A percentile compares a stretch with the other conserved stretches of the same genome.
phyloP scores from a whole-genome alignment of 2,888 invertebrate genomes.

The Alcis repandata region DNA sequence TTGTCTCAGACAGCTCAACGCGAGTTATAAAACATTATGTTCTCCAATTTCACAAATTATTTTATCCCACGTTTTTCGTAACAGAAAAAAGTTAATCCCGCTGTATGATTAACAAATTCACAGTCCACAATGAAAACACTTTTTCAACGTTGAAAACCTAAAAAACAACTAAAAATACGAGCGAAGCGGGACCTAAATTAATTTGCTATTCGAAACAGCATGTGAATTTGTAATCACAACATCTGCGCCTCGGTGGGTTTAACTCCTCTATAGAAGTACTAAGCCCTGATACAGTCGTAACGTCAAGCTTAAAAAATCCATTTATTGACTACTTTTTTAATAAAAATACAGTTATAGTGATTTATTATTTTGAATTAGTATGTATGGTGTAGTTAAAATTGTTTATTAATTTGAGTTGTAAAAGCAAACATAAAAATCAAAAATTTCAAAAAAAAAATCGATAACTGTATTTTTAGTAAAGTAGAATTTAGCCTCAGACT shows the following conservation, averaged over 20 bases:
- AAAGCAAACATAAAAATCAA: too few species aligned
- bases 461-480: too few species aligned
- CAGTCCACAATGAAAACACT: neutral
- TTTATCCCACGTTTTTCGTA: neutral
- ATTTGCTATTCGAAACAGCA: slow-evolving; percentile 47
- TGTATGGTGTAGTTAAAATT: too few species aligned
- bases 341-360: too few species aligned
- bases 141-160: neutral
- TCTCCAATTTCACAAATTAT: neutral
- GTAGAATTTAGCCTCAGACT: too few species aligned
- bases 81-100: neutral
- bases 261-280: slow-evolving; percentile 13
- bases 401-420: too few species aligned
- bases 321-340: too few species aligned
- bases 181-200: slow-evolving; percentile 41
- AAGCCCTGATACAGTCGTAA: slow-evolving; percentile 2
- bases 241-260: slow-evolving; percentile 18
- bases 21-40: too few species aligned
- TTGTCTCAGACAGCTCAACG: too few species aligned
- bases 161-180: slow-evolving; percentile 12
- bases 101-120: neutral
- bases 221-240: slow-evolving; percentile 48
- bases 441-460: too few species aligned
- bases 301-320: too few species aligned
- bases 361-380: too few species aligned